Percentiles rank a stretch among this genome's conserved stretches.
phyloP scores from a whole-genome alignment of 2,113 vertebrate genomes.

The Anguilla rostrata region DNA sequence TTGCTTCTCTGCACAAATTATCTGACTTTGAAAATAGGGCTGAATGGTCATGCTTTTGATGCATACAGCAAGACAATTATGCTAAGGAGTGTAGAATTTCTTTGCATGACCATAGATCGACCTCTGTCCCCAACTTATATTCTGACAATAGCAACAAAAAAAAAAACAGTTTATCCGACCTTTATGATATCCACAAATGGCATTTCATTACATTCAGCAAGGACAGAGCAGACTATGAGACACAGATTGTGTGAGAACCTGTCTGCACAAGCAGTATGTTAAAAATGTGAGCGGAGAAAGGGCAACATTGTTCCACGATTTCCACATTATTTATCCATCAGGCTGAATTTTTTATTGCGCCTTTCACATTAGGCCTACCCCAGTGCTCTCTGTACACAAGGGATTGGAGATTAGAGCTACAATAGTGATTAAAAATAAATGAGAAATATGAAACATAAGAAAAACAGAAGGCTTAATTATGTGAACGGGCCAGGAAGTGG shows the following conservation, averaged over 20 bases:
- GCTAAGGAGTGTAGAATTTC: not conserved
- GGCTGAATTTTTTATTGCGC: not conserved
- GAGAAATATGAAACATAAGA: not conserved
- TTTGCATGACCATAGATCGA: not conserved
- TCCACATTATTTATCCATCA: not conserved
- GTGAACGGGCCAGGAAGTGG: not conserved
- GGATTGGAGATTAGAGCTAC: not conserved
- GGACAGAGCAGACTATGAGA: not conserved
- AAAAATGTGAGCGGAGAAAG: not conserved
- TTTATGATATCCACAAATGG: not conserved
- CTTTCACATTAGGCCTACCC: not conserved
- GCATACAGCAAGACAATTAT: not conserved
- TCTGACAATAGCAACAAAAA: not conserved
- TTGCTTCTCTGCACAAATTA: not conserved
- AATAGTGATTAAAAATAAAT: not conserved
- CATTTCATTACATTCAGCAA: not conserved
- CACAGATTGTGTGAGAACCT: not conserved
- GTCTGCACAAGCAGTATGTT: not conserved
- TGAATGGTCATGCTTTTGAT: not conserved
- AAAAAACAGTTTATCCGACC: not conserved
- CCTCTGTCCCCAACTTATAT: not conserved
- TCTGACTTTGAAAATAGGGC: not conserved
- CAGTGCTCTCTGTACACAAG: not conserved
- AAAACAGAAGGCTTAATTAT: not conserved
- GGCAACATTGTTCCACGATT: not conserved